Evolutionary conservation across 2,888 invertebrate species (phyloP), one percentile per base, ranked within the genome.

Genomic region (Pheosia gnoma): DNA sequence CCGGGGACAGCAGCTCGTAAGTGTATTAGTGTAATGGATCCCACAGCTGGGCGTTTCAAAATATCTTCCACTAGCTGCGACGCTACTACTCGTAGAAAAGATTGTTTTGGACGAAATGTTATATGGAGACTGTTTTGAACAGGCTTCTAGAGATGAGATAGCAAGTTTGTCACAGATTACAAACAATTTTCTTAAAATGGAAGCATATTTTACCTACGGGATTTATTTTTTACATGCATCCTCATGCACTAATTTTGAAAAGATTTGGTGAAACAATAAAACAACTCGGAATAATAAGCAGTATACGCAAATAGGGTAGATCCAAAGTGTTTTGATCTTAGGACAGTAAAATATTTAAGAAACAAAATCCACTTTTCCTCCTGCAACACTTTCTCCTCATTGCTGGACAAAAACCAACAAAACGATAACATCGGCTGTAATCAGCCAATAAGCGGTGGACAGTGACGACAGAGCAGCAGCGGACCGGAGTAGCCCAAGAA

Each of bases 1-100:
- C 25, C 9, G 51, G 36, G 53, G 8, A 38, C 53, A 53, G 37
- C 36, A 37, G 37, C 53, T 53, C 51, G 53, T 37, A 6, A 38
- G 37, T 53, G 53, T 37, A 53, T 53, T 53, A 53, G 10, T 53
- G 36, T 53, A 53, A 53, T 53, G 53, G 37, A 53, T 53, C 25
- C 37, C 53, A 53, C 4, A 37, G 53, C 9, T 25, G 8, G 51
- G 25, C 13, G 25, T 5, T 25, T 25, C 25, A 25, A 25, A 25
- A 6, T 47, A 11, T 47, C 10, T 47, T 25, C 51, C 25, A 25
- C 51, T 7, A 8, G n/a, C 47, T n/a, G 47, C 47, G n/a, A 47
- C 47, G 47, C 11, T 3, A 51, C 51, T 13, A n/a, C n/a, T n/a
- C n/a, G n/a, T n/a, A 8, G 6, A 51, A 25, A 8, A 25, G 51